Conservation (phyloP, 1,140 invertebrate genomes). For the Drosophila sturtevanti region DNA sequence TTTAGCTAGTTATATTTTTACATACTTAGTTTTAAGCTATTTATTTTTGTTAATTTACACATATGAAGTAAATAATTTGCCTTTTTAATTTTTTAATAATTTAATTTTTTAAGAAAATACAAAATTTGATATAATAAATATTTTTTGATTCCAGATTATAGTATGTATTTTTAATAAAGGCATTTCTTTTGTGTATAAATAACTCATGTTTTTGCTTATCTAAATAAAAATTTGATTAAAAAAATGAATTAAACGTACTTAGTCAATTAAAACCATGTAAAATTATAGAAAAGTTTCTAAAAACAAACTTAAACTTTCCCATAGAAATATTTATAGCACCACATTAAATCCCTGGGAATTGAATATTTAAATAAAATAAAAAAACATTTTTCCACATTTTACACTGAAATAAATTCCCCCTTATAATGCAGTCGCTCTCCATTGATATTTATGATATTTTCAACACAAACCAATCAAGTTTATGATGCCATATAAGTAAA, state of each 20-base stretch:
- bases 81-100: too few relatives aligned
- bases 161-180: too few relatives aligned
- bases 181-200: too few relatives aligned
- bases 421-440: slow-evolving; percentile 21
- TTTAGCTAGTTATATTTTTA: too few relatives aligned
- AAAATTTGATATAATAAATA: too few relatives aligned
- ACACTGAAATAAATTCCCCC: neutral
- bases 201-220: too few relatives aligned
- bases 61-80: too few relatives aligned
- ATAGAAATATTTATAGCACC: neutral
- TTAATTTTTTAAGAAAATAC: too few relatives aligned
- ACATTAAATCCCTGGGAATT: neutral
- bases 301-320: neutral
- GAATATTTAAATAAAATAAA: neutral
- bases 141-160: too few relatives aligned
- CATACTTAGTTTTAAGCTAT: neutral
- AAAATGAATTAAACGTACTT: too few relatives aligned
- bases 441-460: slow-evolving; percentile 60
- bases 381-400: slow-evolving; percentile 5
- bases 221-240: too few relatives aligned
- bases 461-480: slow-evolving; percentile 74
- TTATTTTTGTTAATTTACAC: neutral
- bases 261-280: neutral
- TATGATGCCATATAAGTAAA: slow-evolving; percentile 45
- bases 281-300: neutral